Base-by-base conservation (phyloP, 2,888 invertebrate species). In the Celastrina argiolus region DNA sequence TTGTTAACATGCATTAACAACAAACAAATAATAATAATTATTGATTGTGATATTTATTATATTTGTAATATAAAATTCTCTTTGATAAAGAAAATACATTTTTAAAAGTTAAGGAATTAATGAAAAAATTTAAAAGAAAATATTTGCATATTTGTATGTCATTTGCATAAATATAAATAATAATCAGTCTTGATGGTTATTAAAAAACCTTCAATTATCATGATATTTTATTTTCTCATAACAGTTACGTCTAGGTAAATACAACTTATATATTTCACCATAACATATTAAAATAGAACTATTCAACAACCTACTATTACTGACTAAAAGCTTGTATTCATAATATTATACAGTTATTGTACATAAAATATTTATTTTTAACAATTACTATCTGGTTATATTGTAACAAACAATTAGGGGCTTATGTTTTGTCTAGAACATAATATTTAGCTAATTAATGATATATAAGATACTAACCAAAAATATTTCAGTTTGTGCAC, bases 261-360 rank as follows among this genome's bases (percentile, higher is more conserved):
- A 71, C 73, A 71, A 73, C 45, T 58, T 66, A 72, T 69, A 59
- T 31, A 31, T 58, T 73, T 77, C 78, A 82, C 84, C 80, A 77
- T 78, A 79, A 69, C 76, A 80, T 74, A 70, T 73, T 76, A 71
- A 77, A 80, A 81, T 78, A 83, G 75, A 80, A 81, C 78, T 70
- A 71, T 77, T 74, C 74, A 81, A 78, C 79, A 80, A 82, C 78
- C 78, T 80, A 75, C 78, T 82, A 81, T 80, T 80, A 82, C 81
- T 79, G 80, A 82, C 83, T 85, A 82, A 81, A 84, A 84, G 80
- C 83, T 80, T 80, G 77, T 83, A 83, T 85, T 85, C 70, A 18
- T 12, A 78, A 77, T 75, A 75, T 76, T 82, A 61, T 84, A 84
- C 80, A 82, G 83, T 73, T 81, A 88, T 89, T 89, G 87, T 90